Conservation (phyloP, 2,797 vertebrate genomes). For the Sebastes diaconus region DNA sequence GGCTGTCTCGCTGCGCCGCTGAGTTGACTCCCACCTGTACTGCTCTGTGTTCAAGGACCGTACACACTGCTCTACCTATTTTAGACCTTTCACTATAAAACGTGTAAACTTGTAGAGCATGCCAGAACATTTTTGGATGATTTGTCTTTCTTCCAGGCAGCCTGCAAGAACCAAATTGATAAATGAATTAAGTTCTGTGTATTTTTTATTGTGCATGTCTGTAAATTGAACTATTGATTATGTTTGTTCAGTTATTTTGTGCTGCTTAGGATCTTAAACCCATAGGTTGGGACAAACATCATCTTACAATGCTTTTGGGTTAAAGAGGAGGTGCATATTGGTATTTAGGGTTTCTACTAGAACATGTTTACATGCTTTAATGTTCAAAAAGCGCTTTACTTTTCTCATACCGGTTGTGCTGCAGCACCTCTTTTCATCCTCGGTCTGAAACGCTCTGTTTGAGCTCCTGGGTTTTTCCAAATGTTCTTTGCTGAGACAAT, state of each 20-base stretch:
- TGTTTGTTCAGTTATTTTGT: background rate
- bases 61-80: constrained; percentile 1
- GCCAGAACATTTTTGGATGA: background rate
- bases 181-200: background rate
- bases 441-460: no score
- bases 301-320: no score
- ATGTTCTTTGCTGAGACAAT: background rate
- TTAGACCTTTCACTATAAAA: background rate
- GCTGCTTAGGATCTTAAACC: background rate
- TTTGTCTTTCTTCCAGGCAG: background rate
- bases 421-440: no score
- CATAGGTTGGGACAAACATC: background rate
- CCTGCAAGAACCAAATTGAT: background rate
- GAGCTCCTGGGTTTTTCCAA: background rate
- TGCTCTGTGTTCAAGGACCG: constrained; percentile 3
- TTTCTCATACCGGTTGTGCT: no score
- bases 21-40: constrained; percentile 13
- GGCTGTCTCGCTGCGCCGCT: constrained; percentile 10
- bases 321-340: no score
- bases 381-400: no score
- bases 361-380: no score
- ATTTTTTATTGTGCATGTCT: background rate
- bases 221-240: background rate
- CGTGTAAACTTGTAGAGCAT: background rate
- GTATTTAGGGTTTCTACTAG: no score